Conservation (phyloP, 2,113 vertebrate species). For the Pao palembangensis region DNA sequence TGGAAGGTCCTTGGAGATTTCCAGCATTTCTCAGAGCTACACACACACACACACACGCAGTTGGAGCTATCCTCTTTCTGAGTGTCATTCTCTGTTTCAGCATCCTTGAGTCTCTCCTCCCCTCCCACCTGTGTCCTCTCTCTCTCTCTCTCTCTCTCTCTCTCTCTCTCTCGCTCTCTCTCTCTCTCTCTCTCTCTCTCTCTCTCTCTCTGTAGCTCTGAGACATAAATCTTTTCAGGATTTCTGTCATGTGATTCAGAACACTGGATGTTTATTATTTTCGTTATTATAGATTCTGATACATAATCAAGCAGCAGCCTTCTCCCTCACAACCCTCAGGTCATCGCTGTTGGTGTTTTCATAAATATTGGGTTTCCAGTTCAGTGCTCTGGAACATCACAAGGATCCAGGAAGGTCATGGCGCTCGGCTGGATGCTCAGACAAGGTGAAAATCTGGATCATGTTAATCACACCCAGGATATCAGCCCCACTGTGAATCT, state of each 20-base stretch:
- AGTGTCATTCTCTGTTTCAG: slow-evolving; percentile 37
- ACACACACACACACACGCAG: not conserved
- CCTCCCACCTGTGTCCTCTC: slow-evolving; percentile 51
- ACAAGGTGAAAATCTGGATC: slow-evolving; percentile 66
- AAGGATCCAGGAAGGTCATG: slow-evolving; percentile 34
- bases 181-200: too few species aligned
- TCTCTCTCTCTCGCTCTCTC: too few species aligned
- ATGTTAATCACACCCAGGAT: slow-evolving; percentile 62
- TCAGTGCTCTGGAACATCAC: slow-evolving; percentile 3
- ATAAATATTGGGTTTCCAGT: not conserved
- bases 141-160: slow-evolving; percentile 10
- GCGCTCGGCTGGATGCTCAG: slow-evolving; percentile 26
- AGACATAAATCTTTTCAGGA: too few species aligned
- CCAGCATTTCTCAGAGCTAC: slow-evolving; percentile 24
- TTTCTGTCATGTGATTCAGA: too few species aligned
- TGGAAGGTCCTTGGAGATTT: slow-evolving; percentile 4
- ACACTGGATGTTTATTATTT: slow-evolving; percentile 11
- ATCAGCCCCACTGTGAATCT: slow-evolving; percentile 34
- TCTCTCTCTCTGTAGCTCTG: too few species aligned
- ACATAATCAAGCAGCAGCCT: too few species aligned
- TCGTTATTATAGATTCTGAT: slow-evolving; percentile 22
- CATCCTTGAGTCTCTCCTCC: slow-evolving; percentile 47
- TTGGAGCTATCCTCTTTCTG: slow-evolving; percentile 45
- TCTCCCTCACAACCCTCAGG: not conserved
- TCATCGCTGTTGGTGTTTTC: not conserved